phyloP scores from a whole-genome alignment of 2,113 vertebrate genomes.

The Pygoscelis adeliae region DNA sequence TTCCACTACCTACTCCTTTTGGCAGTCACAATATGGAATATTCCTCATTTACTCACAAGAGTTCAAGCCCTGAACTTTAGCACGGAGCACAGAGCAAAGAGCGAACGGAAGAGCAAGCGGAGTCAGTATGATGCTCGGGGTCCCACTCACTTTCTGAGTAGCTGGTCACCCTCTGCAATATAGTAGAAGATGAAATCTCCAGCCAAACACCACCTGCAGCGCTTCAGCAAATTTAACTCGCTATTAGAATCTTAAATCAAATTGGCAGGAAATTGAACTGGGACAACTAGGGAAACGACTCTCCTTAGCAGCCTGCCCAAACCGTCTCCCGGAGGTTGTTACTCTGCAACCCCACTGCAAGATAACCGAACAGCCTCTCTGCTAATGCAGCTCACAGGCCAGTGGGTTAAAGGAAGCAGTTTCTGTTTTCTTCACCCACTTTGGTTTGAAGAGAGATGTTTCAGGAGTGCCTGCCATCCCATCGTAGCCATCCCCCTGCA shows the following conservation, averaged over 20 bases:
- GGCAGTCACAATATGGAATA: not conserved
- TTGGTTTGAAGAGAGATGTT: not conserved
- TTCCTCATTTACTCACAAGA: not conserved
- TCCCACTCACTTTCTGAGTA: not conserved
- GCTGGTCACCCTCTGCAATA: not conserved
- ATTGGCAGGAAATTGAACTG: not conserved
- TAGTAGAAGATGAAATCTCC: not conserved
- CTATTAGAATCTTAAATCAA: not conserved
- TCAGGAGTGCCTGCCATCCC: not conserved
- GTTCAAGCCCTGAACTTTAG: not conserved
- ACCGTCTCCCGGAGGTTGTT: not conserved
- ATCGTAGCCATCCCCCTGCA: not conserved
- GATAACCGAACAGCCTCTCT: fast-evolving
- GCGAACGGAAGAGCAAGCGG: not conserved
- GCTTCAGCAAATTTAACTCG: not conserved
- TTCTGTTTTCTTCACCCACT: not conserved
- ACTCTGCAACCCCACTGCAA: fast-evolving
- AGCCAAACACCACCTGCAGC: not conserved
- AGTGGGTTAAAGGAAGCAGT: fast-evolving
- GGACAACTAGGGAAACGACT: not conserved
- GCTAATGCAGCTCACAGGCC: not conserved
- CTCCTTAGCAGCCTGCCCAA: not conserved
- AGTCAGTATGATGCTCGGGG: fast-evolving
- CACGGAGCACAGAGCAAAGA: not conserved
- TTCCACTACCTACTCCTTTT: not conserved